A percentile compares a stretch with the other conserved stretches of the same genome.
Conservation (phyloP, 1,140 invertebrate genomes). For the Phocides pigmalion region DNA sequence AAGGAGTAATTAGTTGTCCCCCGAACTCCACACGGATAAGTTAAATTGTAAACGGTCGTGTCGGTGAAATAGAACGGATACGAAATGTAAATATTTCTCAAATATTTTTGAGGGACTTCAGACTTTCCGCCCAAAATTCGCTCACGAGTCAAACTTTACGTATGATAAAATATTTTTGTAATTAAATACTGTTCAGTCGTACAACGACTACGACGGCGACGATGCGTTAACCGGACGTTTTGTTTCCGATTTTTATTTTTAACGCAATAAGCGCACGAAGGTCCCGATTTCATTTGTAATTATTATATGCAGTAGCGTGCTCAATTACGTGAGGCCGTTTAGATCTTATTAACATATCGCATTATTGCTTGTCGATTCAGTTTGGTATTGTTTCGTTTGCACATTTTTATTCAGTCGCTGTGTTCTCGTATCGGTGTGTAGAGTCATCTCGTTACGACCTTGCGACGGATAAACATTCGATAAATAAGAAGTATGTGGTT, state of each 20-base stretch:
- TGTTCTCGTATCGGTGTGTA: background rate
- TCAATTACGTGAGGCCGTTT: background rate
- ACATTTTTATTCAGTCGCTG: background rate
- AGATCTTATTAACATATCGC: background rate
- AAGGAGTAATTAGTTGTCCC: too few relatives aligned
- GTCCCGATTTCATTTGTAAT: background rate
- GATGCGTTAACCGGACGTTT: background rate
- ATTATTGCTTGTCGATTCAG: background rate
- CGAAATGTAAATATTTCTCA: too few relatives aligned
- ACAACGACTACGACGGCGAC: background rate
- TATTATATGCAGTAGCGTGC: background rate
- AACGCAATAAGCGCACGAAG: background rate
- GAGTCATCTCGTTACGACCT: constrained; percentile 41
- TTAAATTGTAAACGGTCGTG: too few relatives aligned
- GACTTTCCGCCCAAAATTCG: background rate
- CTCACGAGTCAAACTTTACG: background rate
- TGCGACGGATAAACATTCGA: constrained; percentile 34
- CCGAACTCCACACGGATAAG: too few relatives aligned
- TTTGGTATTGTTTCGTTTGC: background rate
- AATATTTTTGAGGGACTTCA: background rate
- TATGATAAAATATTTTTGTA: constrained; percentile 1
- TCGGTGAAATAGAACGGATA: too few relatives aligned
- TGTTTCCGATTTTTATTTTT: background rate
- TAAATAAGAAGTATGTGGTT: constrained; percentile 36
- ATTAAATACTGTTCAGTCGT: background rate